phyloP scores from a whole-genome alignment of 2,113 vertebrate species.

The Gavialis gangeticus region DNA sequence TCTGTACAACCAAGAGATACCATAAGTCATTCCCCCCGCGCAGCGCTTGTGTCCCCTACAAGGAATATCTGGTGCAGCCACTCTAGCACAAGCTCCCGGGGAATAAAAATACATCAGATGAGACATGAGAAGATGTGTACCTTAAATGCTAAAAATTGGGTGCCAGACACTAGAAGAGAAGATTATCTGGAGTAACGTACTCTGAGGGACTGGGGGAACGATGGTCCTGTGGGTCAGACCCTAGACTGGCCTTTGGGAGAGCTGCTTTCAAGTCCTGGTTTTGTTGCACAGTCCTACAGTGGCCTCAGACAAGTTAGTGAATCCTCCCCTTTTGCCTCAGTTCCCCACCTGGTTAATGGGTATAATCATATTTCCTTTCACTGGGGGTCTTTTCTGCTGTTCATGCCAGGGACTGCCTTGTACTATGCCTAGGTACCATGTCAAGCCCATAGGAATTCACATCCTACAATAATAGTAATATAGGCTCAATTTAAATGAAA shows the following conservation, averaged over 20 bases:
- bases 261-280: background rate
- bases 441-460: background rate
- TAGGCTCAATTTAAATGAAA: slow-evolving; percentile 31
- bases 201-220: background rate
- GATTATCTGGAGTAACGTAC: background rate
- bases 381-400: background rate
- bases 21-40: background rate
- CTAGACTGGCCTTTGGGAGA: background rate
- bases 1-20: background rate
- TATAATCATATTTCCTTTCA: background rate
- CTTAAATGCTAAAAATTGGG: accelerated
- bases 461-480: background rate
- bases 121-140: background rate
- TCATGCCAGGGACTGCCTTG: background rate
- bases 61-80: accelerated
- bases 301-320: background rate
- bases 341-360: background rate
- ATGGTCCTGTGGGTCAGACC: background rate
- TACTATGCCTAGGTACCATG: background rate
- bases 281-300: accelerated
- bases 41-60: background rate
- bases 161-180: background rate
- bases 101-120: background rate
- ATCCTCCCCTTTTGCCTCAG: background rate
- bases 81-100: background rate